A percentile compares a stretch with the other conserved stretches of the same genome.
phyloP scores from a whole-genome alignment of 2,888 invertebrate genomes.

The Lepidochitona cinerea region DNA sequence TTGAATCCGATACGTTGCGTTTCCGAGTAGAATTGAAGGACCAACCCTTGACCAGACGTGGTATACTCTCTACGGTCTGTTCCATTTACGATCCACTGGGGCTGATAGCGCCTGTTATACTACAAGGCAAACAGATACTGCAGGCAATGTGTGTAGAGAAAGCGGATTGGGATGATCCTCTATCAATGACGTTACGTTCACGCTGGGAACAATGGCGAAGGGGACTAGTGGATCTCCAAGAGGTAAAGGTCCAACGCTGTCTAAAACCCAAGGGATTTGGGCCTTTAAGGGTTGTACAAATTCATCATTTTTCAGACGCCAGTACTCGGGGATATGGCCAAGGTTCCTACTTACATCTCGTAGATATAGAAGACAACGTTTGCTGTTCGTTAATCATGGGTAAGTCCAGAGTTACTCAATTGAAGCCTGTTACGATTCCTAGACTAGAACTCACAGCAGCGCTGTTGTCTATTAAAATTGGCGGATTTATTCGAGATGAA shows the following conservation, averaged over 20 bases:
- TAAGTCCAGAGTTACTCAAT: constrained; percentile 27
- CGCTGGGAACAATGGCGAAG: constrained; percentile 21
- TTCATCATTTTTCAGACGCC: constrained; percentile 29
- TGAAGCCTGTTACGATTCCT: constrained; percentile 22
- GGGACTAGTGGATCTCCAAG: background rate
- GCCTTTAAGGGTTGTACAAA: background rate
- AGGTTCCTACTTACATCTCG: constrained; percentile 5
- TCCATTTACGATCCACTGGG: constrained; percentile 36
- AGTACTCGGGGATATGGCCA: constrained; percentile 2
- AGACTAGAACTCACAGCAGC: constrained; percentile 26
- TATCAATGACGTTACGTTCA: constrained; percentile 2
- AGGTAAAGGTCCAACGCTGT: background rate
- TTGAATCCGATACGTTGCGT: constrained; percentile 27
- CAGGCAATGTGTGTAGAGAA: constrained; percentile 21
- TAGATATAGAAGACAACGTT: constrained; percentile 8
- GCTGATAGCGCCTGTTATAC: constrained; percentile 28
- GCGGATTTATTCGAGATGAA: constrained; percentile 7
- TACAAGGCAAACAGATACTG: constrained; percentile 23
- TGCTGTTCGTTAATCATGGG: constrained; percentile 19
- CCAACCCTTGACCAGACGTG: constrained; percentile 32
- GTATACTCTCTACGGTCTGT: constrained; percentile 29
- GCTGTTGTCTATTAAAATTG: no score
- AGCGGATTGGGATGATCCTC: constrained; percentile 31
- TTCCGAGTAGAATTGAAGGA: constrained; percentile 20
- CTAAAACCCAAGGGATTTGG: constrained; percentile 23